Evolutionary conservation across 2,797 vertebrate species (phyloP), one percentile per base, ranked within the genome.

Genomic region (Sebastes glaucus): DNA sequence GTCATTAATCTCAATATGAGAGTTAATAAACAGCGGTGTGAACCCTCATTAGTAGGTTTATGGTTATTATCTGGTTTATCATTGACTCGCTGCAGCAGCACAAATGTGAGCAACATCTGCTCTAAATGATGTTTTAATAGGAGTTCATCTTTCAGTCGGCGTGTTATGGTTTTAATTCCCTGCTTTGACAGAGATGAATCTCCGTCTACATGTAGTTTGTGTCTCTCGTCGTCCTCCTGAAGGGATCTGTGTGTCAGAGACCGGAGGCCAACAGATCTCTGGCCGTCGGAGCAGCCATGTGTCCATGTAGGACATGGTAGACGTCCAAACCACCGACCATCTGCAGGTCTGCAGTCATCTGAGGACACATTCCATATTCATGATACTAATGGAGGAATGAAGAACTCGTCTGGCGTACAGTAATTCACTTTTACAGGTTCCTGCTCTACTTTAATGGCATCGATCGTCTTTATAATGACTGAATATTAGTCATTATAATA

Each of bases 301-400:
- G 93, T 89, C 88, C 90, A 94, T 92, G 64, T 87, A 92, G 92
- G 87, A 93, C 91, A 91, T 88, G 93, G 89, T 78, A 69, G 64
- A 77, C 72, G 66, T 92, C 92, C 94, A 95, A 93, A 88, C 60
- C 62, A 85, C 14, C 77, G 92, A 91, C 92, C 93, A 93, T 95
- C 93, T 95, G 93, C 80, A 90, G 80, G 11, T 86, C 68, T 90
- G 76, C 64, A 86, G 82, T 78, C 82, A 60, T 69, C 71, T 55
- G 11, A 83, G 83, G 88, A 77, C 71, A 67, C 49, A 22, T 71
- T 71, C 59, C 8, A 55, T 70, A 87, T 74, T 27, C 6, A 72
- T 49, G 56, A 52, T 52, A 18, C 42, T 18, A 46, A 46, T 3
- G 6, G 16, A 46, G 42, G 16, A 18, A 16, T 46, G 42, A 18